These are phyloP conservation scores for Lonchura striata DNA, from an alignment of 2,113 vertebrate species.

Conservation along the genomic window DNA sequence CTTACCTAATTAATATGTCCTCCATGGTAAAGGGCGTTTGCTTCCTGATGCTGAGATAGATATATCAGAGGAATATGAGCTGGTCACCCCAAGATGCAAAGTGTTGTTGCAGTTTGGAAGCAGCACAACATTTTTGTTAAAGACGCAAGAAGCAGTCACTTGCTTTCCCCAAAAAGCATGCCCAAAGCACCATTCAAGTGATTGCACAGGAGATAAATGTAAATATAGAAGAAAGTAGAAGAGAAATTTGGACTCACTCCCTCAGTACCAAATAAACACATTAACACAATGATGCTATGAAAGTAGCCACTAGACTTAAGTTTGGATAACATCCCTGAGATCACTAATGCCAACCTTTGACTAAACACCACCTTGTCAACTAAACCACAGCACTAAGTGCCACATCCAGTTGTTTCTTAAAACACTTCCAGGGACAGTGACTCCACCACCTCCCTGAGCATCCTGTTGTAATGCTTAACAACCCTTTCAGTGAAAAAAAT, in stretches of 20 bases:
- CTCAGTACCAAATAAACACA: background rate
- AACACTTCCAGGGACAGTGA: background rate
- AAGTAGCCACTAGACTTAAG: too few relatives aligned
- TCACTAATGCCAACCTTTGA: background rate
- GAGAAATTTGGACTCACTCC: background rate
- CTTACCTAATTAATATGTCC: background rate
- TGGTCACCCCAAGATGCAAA: background rate
- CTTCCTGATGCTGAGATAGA: background rate
- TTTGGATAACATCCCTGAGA: background rate
- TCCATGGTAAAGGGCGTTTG: background rate
- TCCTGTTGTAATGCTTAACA: background rate
- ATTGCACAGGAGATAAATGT: background rate
- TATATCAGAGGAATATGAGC: background rate
- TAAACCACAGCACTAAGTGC: background rate
- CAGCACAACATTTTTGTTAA: background rate
- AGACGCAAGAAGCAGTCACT: background rate
- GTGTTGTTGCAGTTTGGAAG: background rate
- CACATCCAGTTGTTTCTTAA: background rate
- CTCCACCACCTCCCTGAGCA: background rate
- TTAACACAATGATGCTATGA: too few relatives aligned
- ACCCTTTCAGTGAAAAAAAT: background rate
- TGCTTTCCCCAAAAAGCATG: background rate
- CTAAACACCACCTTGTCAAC: background rate
- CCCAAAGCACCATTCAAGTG: background rate
- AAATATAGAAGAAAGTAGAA: conserved; percentile 13